Conservation (phyloP, 1,140 invertebrate species). For the Drosophila serrata region DNA sequence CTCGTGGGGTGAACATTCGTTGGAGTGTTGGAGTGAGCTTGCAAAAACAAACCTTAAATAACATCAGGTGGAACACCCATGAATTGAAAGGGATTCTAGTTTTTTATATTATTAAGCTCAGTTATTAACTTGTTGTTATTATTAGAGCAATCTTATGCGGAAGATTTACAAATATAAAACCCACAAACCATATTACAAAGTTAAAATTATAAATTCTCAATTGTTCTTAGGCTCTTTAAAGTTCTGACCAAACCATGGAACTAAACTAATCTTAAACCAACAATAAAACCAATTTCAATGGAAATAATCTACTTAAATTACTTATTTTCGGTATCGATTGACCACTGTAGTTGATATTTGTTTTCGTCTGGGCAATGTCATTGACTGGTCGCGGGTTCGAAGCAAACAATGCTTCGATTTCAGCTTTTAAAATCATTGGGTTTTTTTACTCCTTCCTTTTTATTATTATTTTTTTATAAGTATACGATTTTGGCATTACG, state of each 20-base stretch:
- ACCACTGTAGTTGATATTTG: constrained; percentile 31
- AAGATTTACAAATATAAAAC: no score
- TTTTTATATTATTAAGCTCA: no score
- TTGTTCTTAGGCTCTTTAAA: no score
- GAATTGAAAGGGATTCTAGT: no score
- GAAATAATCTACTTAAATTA: neutral
- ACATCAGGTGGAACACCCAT: neutral
- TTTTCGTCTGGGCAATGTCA: constrained; percentile 45
- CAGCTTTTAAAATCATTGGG: constrained; percentile 15
- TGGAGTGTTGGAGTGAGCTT: neutral
- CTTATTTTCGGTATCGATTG: neutral
- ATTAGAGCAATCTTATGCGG: no score
- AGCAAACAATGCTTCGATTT: constrained; percentile 36
- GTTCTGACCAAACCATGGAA: no score
- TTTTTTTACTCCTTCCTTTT: neutral
- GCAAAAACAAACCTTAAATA: neutral
- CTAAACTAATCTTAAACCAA: neutral
- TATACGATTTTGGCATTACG: constrained; percentile 32
- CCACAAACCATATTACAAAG: no score
- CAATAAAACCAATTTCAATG: neutral
- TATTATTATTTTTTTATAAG: constrained; percentile 13
- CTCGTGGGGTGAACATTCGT: neutral
- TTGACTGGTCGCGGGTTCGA: constrained; percentile 33
- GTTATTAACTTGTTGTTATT: neutral
- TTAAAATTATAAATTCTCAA: no score